phyloP scores from a whole-genome alignment of 2,797 vertebrate genomes.

The Chromobotia macracanthus region DNA sequence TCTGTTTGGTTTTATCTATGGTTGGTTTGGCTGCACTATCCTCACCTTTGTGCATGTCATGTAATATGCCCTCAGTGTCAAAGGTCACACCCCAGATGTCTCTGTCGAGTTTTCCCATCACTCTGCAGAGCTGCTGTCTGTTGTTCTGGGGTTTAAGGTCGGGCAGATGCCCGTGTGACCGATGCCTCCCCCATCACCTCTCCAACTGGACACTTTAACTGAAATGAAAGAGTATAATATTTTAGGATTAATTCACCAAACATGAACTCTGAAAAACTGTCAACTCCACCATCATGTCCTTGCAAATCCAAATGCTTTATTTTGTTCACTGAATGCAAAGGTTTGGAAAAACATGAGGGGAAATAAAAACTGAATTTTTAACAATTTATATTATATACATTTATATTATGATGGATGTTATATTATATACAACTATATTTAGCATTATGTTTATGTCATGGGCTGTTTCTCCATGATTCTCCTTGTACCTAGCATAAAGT shows the following conservation, averaged over 20 bases:
- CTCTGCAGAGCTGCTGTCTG: constrained; percentile 65
- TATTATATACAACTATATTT: no score
- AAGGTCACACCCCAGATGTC: constrained; percentile 79
- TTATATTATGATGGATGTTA: no score
- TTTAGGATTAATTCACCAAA: constrained; percentile 49
- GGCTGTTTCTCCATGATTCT: constrained; percentile 49
- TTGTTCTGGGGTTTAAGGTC: constrained; percentile 69
- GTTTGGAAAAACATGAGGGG: no score
- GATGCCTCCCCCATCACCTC: constrained; percentile 51
- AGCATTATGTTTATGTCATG: constrained; percentile 23
- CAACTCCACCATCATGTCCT: no score
- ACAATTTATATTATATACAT: no score
- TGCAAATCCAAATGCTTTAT: not conserved
- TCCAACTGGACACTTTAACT: constrained; percentile 70
- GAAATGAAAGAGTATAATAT: constrained; percentile 56
- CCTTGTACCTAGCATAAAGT: constrained; percentile 69
- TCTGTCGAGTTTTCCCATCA: constrained; percentile 72
- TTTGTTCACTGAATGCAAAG: no score
- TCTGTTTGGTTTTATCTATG: constrained; percentile 66
- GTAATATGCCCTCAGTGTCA: constrained; percentile 66
- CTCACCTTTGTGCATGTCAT: constrained; percentile 67
- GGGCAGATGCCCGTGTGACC: constrained; percentile 60
- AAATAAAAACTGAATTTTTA: no score
- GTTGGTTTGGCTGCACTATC: constrained; percentile 53
- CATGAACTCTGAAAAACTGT: no score